phyloP scores from a whole-genome alignment of 2,113 vertebrate genomes.

The Scortum barcoo region DNA sequence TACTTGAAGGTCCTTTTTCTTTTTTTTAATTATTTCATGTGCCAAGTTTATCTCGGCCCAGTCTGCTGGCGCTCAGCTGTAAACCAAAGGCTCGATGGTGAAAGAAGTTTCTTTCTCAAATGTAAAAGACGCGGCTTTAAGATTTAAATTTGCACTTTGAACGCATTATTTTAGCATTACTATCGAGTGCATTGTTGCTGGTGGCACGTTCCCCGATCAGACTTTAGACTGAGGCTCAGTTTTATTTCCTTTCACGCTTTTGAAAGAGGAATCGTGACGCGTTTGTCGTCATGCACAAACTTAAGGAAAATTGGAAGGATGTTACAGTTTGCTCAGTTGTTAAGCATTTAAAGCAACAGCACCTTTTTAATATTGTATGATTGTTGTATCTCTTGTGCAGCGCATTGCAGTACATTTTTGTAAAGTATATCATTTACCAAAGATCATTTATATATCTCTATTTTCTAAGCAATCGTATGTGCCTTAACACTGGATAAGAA shows the following conservation, averaged over 20 bases:
- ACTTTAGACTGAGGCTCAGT: not conserved
- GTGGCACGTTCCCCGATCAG: not conserved
- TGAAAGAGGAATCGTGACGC: slow-evolving; percentile 4
- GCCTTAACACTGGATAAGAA: slow-evolving; percentile 86
- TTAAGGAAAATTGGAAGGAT: slow-evolving; percentile 11
- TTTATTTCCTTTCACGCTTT: not conserved
- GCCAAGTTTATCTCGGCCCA: not conserved
- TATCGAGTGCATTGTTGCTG: slow-evolving; percentile 13
- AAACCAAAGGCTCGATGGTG: slow-evolving; percentile 34
- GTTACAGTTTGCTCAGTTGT: slow-evolving; percentile 5
- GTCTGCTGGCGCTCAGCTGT: slow-evolving; percentile 36
- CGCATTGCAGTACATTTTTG: slow-evolving; percentile 46
- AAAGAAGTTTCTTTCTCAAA: slow-evolving; percentile 6
- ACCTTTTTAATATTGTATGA: slow-evolving; percentile 47
- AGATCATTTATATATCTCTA: slow-evolving; percentile 60
- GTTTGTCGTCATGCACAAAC: not conserved
- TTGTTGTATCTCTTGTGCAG: slow-evolving; percentile 40
- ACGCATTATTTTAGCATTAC: slow-evolving; percentile 18
- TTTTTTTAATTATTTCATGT: not conserved
- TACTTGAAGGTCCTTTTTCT: slow-evolving; percentile 48
- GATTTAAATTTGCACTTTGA: slow-evolving; percentile 65
- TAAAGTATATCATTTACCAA: slow-evolving; percentile 63
- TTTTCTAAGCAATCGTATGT: slow-evolving; percentile 64
- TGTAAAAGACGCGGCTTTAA: slow-evolving; percentile 40
- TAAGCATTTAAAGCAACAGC: slow-evolving; percentile 45